A percentile compares a stretch with the other conserved stretches of the same genome.
Evolutionary conservation across 2,113 vertebrate genomes (phyloP).

Genomic region (Hemiscyllium ocellatum): DNA sequence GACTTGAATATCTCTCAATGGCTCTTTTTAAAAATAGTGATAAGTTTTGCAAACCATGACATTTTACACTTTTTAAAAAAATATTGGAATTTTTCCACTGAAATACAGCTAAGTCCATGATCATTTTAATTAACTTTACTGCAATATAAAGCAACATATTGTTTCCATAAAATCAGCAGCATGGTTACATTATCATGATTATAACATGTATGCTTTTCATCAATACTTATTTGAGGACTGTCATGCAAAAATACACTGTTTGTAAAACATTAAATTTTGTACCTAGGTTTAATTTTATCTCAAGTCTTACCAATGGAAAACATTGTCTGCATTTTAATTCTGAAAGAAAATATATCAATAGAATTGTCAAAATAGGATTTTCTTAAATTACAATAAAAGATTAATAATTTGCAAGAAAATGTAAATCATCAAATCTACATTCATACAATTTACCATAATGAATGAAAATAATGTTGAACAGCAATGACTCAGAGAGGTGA

Average conservation of each 20-base stretch:
- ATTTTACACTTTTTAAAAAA: not conserved
- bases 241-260: not conserved
- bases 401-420: not conserved
- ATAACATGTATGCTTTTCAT: not conserved
- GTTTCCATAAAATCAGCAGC: not conserved
- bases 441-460: not conserved
- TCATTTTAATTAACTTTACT: not conserved
- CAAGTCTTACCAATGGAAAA: not conserved
- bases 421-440: not conserved
- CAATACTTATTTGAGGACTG: not conserved
- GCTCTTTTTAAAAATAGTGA: not conserved
- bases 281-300: not conserved
- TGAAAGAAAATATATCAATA: not conserved
- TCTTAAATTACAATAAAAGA: not conserved
- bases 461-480: slow-evolving; percentile 1
- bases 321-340: not conserved
- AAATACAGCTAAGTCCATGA: not conserved
- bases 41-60: not conserved
- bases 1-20: not conserved
- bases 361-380: too few relatives aligned
- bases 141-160: not conserved
- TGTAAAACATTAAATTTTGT: not conserved
- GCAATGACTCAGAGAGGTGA: not conserved
- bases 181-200: not conserved
- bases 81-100: not conserved